Conservation (phyloP, 2,888 invertebrate species). For the Drosophila infuscata region DNA sequence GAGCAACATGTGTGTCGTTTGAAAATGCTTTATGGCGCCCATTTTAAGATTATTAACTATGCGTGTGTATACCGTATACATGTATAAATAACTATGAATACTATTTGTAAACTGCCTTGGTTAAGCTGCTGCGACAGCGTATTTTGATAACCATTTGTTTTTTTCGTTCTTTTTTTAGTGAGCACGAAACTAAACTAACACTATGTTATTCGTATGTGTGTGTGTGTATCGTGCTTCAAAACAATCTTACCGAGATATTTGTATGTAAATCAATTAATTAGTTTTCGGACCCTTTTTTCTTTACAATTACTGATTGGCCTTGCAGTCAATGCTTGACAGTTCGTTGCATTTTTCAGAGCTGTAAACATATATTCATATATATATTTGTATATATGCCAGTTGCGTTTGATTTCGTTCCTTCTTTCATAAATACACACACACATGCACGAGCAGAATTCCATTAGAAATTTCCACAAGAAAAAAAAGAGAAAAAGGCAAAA, state of each 20-base stretch:
- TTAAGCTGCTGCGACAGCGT: conserved; percentile 59
- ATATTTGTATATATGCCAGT: not conserved
- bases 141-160: conserved; percentile 57
- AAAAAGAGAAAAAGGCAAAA: conserved; percentile 15
- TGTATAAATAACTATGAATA: conserved; percentile 59
- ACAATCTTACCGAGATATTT: conserved; percentile 43
- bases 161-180: conserved; percentile 53
- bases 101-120: conserved; percentile 77
- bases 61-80: conserved; percentile 31
- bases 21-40: conserved; percentile 63
- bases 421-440: conserved; percentile 27
- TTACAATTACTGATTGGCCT: conserved; percentile 9
- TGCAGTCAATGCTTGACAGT: conserved; percentile 8
- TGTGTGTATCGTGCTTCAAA: conserved; percentile 31
- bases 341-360: conserved; percentile 29
- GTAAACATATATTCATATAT: not conserved
- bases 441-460: conserved; percentile 70
- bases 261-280: conserved; percentile 29
- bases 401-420: conserved; percentile 22
- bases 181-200: conserved; percentile 46
- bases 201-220: conserved; percentile 40
- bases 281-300: conserved; percentile 5
- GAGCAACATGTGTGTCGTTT: conserved; percentile 75
- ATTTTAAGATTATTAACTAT: conserved; percentile 69
- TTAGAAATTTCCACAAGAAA: conserved; percentile 63